phyloP scores from a whole-genome alignment of 1,140 invertebrate species.

The Drosophila subpulchrella region DNA sequence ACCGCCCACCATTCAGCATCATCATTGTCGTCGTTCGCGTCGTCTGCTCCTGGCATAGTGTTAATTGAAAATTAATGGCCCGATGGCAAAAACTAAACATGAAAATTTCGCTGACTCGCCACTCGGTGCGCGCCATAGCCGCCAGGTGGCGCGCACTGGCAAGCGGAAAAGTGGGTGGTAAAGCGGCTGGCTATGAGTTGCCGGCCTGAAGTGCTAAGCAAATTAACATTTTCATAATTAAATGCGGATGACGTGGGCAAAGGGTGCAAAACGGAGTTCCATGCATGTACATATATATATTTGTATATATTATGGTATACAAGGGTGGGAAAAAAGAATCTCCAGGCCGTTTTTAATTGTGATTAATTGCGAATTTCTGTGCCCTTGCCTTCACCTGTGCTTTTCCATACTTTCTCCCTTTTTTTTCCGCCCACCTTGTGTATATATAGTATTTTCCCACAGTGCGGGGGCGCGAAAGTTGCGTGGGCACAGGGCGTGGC shows the following conservation, averaged over 20 bases:
- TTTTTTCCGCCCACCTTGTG: background rate
- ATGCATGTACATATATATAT: background rate
- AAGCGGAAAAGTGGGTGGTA: background rate
- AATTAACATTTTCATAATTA: slow-evolving; percentile 82
- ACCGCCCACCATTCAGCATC: slow-evolving; percentile 6
- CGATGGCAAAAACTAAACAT: slow-evolving; percentile 78
- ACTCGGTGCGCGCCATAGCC: slow-evolving; percentile 18
- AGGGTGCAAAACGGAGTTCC: background rate
- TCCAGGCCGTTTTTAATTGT: slow-evolving; percentile 43
- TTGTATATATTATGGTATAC: slow-evolving; percentile 3
- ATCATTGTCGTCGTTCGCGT: slow-evolving; percentile 10
- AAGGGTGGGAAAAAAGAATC: slow-evolving; percentile 2
- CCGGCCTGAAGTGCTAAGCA: slow-evolving; percentile 70
- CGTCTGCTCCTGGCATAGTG: slow-evolving; percentile 72
- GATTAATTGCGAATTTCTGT: slow-evolving; percentile 40
- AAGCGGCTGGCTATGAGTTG: slow-evolving; percentile 7
- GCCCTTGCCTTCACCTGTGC: slow-evolving; percentile 14
- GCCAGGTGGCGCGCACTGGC: slow-evolving; percentile 51
- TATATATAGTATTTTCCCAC: slow-evolving; percentile 21
- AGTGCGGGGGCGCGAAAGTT: slow-evolving; percentile 29
- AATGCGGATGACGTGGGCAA: slow-evolving; percentile 65
- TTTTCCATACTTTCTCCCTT: background rate
- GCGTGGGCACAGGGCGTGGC: slow-evolving; percentile 33
- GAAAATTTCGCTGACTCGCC: slow-evolving; percentile 67
- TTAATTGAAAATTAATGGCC: slow-evolving; percentile 83